A percentile compares a stretch with the other conserved stretches of the same genome.
Conservation (phyloP, 1,140 invertebrate genomes). For the Sarcophaga bullata region DNA sequence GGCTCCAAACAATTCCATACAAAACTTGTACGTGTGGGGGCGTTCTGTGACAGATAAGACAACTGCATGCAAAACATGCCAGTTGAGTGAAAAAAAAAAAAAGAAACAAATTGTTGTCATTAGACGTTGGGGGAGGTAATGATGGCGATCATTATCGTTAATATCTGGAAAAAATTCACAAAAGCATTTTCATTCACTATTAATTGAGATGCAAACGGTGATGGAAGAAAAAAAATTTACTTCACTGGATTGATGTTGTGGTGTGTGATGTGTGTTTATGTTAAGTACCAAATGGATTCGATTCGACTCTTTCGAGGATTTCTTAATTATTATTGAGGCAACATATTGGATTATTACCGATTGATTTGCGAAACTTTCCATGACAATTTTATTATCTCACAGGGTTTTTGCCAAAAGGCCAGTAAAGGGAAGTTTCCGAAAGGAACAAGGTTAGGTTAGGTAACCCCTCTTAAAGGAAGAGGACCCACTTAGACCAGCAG, state of each 20-base stretch:
- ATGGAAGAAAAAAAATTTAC: neutral
- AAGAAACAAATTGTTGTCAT: neutral
- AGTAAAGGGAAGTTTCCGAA: too few relatives aligned
- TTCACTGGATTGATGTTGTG: neutral
- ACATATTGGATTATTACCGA: too few relatives aligned
- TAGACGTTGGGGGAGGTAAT: neutral
- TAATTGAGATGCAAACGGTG: slow-evolving; percentile 3
- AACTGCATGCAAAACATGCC: neutral
- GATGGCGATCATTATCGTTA: neutral
- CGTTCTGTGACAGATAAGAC: slow-evolving; percentile 4
- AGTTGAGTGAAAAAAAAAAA: neutral
- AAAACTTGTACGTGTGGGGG: neutral
- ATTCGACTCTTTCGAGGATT: too few relatives aligned
- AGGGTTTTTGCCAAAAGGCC: too few relatives aligned
- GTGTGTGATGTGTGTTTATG: neutral
- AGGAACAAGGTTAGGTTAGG: too few relatives aligned
- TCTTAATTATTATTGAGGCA: too few relatives aligned
- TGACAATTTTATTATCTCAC: too few relatives aligned
- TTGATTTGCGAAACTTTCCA: too few relatives aligned
- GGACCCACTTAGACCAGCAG: too few relatives aligned
- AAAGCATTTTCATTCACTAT: neutral
- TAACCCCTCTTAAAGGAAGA: too few relatives aligned
- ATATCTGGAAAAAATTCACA: neutral
- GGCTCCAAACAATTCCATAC: neutral
- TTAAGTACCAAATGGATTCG: too few relatives aligned